phyloP scores from a whole-genome alignment of 1,140 invertebrate species.

The Globodera ellingtonae region DNA sequence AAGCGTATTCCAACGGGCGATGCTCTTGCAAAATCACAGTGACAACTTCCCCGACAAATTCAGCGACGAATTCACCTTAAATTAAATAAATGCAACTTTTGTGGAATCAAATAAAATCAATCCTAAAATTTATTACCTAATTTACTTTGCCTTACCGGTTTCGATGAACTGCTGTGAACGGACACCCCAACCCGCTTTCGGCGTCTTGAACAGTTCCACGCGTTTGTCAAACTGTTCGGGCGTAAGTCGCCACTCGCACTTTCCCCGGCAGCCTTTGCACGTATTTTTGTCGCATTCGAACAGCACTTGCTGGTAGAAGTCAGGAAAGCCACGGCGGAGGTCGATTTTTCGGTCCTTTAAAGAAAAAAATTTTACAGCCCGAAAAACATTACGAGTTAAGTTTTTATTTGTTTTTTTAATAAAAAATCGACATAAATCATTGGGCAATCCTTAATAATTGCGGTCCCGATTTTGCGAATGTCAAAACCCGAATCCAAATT shows the following conservation, averaged over 20 bases:
- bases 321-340: neutral
- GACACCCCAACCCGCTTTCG: constrained; percentile 35
- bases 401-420: no score
- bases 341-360: constrained; percentile 20
- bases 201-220: constrained; percentile 36
- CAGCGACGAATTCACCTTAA: constrained; percentile 41
- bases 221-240: constrained; percentile 34
- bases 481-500: no score
- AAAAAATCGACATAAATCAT: no score
- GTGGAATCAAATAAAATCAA: no score
- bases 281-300: constrained; percentile 39
- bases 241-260: constrained; percentile 34
- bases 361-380: neutral
- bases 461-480: no score
- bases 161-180: constrained; percentile 43
- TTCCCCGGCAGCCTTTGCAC: constrained; percentile 30
- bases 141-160: constrained; percentile 12
- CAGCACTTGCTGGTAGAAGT: constrained; percentile 21
- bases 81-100: constrained; percentile 19
- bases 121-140: no score
- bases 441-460: constrained; percentile 1
- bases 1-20: constrained; percentile 34
- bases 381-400: no score
- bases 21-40: constrained; percentile 6
- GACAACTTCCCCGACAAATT: constrained; percentile 41